A percentile compares a stretch with the other conserved stretches of the same genome.
Evolutionary conservation across 1,140 invertebrate genomes (phyloP).

Genomic region (Ceratosolen solmsi): DNA sequence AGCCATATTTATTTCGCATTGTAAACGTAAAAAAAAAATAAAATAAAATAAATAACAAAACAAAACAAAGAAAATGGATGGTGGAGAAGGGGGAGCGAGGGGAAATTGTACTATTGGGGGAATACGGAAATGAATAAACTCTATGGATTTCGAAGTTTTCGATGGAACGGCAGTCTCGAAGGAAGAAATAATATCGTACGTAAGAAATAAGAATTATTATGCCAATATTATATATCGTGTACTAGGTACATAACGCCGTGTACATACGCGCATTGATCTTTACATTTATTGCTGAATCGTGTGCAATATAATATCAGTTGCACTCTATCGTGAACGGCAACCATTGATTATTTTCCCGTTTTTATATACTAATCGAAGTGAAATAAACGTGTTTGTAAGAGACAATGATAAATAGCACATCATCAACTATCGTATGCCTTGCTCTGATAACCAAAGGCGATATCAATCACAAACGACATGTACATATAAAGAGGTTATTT

Average conservation of each 20-base stretch:
- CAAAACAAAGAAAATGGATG: too few species aligned
- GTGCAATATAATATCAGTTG: not conserved
- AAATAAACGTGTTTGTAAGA: not conserved
- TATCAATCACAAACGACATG: not conserved
- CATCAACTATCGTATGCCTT: too few species aligned
- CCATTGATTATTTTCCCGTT: not conserved
- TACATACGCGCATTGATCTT: not conserved
- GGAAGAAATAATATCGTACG: too few species aligned
- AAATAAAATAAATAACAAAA: too few species aligned
- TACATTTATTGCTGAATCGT: not conserved
- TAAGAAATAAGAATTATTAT: not conserved
- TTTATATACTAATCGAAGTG: not conserved
- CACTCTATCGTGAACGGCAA: not conserved
- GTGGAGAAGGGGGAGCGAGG: too few species aligned
- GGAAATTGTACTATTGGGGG: too few species aligned
- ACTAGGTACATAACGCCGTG: not conserved
- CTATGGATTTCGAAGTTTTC: too few species aligned
- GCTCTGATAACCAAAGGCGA: not conserved
- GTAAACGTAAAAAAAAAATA: too few species aligned
- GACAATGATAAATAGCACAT: not conserved
- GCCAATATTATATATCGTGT: not conserved
- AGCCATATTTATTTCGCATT: too few species aligned
- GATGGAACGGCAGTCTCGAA: too few species aligned
- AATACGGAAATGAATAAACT: too few species aligned
- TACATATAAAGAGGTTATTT: not conserved